These are phyloP conservation scores for Bombyx huttoni DNA, from an alignment of 2,888 invertebrate genomes.

Conservation along the genomic window DNA sequence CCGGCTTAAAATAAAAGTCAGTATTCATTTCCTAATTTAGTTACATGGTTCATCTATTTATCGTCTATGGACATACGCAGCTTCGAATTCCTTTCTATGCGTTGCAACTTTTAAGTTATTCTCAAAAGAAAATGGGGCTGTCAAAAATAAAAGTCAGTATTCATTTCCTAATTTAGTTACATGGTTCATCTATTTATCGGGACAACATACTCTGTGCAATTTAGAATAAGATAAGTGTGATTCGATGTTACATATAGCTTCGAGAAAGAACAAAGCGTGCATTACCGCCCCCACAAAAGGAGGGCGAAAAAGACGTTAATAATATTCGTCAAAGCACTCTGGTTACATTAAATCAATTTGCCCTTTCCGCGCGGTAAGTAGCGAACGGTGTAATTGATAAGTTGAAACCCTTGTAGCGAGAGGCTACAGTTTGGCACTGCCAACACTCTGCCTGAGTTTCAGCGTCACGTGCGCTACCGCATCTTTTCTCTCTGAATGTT, in stretches of 20 bases:
- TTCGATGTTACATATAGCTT: conserved; percentile 60
- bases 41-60: too few relatives aligned
- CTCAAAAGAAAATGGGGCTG: too few relatives aligned
- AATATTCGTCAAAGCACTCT: conserved; percentile 74
- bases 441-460: conserved; percentile 31
- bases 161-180: too few relatives aligned
- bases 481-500: conserved; percentile 17
- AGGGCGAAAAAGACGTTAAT: conserved; percentile 72
- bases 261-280: conserved; percentile 66
- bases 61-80: too few relatives aligned
- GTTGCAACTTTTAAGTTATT: too few relatives aligned
- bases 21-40: too few relatives aligned
- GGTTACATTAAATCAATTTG: conserved; percentile 74
- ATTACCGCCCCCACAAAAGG: conserved; percentile 48
- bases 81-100: too few relatives aligned
- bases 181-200: too few relatives aligned
- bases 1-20: too few relatives aligned
- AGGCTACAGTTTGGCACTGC: conserved; percentile 61
- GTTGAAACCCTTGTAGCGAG: conserved; percentile 71
- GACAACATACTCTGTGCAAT: neutral
- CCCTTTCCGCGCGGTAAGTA: conserved; percentile 72
- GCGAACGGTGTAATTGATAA: conserved; percentile 73
- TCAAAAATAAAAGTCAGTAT: too few relatives aligned
- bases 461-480: conserved; percentile 25
- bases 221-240: conserved; percentile 53